Evolutionary conservation across 2,888 invertebrate genomes (phyloP).

Genomic region (Lamellibrachia satsuma): DNA sequence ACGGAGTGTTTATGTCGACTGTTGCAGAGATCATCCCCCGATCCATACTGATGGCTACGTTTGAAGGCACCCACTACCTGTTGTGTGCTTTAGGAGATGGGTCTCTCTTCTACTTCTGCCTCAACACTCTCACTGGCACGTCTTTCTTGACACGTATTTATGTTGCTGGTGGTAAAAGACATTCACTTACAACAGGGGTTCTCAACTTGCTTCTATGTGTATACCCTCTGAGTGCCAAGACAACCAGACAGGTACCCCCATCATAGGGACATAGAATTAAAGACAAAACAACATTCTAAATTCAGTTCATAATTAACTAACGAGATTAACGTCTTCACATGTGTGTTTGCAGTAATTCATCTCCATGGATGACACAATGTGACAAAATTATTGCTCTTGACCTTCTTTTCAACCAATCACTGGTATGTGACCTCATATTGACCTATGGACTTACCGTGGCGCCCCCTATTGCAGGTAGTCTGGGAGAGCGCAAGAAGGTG

Average conservation of each 20-base stretch:
- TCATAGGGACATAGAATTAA: no score
- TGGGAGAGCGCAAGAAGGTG: conserved; percentile 84
- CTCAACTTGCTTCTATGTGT: no score
- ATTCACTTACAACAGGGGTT: no score
- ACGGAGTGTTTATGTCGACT: not conserved
- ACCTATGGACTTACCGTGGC: not conserved
- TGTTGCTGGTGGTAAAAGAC: not conserved
- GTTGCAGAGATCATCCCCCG: conserved; percentile 90
- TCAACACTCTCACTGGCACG: conserved; percentile 72
- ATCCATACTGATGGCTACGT: conserved; percentile 91
- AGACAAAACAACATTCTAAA: no score
- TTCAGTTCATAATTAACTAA: no score
- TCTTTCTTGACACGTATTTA: not conserved
- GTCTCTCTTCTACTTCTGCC: conserved; percentile 93
- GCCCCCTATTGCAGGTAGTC: not conserved
- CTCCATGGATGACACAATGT: no score
- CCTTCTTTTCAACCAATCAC: not conserved
- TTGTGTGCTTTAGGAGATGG: conserved; percentile 91
- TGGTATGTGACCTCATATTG: not conserved
- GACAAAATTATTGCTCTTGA: no score
- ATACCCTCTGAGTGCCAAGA: no score
- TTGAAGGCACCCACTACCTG: conserved; percentile 81
- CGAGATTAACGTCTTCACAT: no score
- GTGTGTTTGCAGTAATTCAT: no score
- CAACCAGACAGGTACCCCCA: no score